Evolutionary conservation across 2,113 vertebrate species (phyloP).

Genomic region (Sterrhoptilus dennistouni): DNA sequence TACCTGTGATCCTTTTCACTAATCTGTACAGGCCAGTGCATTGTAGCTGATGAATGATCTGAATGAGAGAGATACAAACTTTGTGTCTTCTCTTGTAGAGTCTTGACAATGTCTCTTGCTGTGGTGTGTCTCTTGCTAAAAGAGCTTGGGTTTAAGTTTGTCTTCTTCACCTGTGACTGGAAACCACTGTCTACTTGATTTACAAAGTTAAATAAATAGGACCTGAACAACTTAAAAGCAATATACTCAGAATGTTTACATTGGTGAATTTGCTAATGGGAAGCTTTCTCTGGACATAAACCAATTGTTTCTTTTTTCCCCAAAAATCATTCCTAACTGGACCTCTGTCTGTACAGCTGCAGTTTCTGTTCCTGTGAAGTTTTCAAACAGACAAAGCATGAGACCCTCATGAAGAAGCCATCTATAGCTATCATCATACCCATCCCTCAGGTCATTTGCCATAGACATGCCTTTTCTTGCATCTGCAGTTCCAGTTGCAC

Average conservation of each 20-base stretch:
- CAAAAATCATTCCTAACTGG: neutral
- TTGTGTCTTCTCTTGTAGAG: neutral
- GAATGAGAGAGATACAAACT: neutral
- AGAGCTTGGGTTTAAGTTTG: neutral
- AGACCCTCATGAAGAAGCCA: neutral
- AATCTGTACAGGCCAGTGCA: neutral
- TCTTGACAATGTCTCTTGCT: neutral
- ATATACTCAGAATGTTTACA: neutral
- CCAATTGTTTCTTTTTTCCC: neutral
- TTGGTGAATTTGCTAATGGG: neutral
- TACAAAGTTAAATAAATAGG: neutral
- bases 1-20: neutral
- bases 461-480: fast-evolving
- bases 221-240: neutral
- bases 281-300: neutral
- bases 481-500: fast-evolving
- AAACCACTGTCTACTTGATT: neutral
- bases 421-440: neutral
- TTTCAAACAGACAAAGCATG: neutral
- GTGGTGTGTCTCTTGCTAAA: neutral
- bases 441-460: neutral
- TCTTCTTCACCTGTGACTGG: neutral
- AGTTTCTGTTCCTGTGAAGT: neutral
- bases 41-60: neutral
- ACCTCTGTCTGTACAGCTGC: neutral